phyloP scores from a whole-genome alignment of 2,888 invertebrate genomes.

The Pyrrhia umbra region DNA sequence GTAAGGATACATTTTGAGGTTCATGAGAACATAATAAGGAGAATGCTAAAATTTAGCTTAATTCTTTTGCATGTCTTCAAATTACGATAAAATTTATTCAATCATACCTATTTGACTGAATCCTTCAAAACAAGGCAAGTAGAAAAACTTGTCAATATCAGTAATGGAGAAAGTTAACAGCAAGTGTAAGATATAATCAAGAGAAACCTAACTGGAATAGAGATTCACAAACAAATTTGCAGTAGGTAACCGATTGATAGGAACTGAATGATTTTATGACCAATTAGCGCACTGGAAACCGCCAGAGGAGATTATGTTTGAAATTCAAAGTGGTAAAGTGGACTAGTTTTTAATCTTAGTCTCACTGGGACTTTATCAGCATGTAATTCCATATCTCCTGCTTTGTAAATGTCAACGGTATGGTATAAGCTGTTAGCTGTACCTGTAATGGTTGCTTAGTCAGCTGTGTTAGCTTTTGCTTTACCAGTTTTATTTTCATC shows the following conservation, averaged over 20 bases:
- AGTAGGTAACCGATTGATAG: slow-evolving; percentile 40
- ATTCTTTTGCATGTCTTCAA: background rate
- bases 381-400: slow-evolving; percentile 59
- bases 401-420: slow-evolving; percentile 67
- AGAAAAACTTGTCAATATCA: slow-evolving; percentile 7
- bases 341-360: slow-evolving; percentile 69
- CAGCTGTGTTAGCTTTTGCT: background rate
- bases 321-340: slow-evolving; percentile 67
- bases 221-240: slow-evolving; percentile 54
- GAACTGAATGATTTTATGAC: slow-evolving; percentile 56
- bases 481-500: background rate
- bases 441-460: slow-evolving; percentile 21
- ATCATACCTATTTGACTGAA: background rate
- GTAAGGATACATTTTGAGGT: background rate
- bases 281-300: slow-evolving; percentile 60
- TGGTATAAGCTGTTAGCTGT: slow-evolving; percentile 47
- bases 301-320: slow-evolving; percentile 52
- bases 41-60: background rate
- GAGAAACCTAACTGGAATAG: slow-evolving; percentile 44
- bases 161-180: slow-evolving; percentile 23
- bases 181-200: slow-evolving; percentile 36
- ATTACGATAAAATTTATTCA: background rate
- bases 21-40: background rate
- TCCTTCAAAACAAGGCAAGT: background rate
- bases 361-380: slow-evolving; percentile 60